Percentiles rank a stretch among this genome's conserved stretches.
Conservation (phyloP, 1,140 invertebrate genomes). For the Papilio machaon region DNA sequence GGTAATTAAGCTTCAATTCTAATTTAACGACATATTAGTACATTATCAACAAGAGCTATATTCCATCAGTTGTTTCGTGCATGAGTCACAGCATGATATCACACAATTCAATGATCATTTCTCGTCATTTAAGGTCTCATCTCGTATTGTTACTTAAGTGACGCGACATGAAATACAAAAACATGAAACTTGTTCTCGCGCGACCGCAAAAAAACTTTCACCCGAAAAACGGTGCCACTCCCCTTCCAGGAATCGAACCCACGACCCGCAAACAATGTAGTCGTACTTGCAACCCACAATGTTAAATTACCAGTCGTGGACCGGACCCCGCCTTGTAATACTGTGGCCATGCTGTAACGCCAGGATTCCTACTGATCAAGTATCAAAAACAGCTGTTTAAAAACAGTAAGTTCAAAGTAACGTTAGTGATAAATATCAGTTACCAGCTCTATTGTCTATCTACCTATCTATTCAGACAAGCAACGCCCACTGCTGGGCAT, state of each 20-base stretch:
- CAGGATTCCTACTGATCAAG: not conserved
- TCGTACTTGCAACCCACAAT: slow-evolving; percentile 38
- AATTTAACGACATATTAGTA: no score
- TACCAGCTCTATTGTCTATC: no score
- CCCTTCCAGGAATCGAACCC: slow-evolving; percentile 57
- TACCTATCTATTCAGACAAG: no score
- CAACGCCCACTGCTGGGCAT: no score
- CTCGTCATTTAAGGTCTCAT: not conserved
- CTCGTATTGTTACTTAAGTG: not conserved
- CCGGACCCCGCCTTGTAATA: slow-evolving; percentile 38
- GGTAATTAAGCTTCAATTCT: no score
- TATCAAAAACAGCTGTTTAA: not conserved
- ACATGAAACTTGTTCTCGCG: slow-evolving; percentile 36
- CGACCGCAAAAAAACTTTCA: slow-evolving; percentile 60
- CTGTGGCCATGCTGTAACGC: not conserved
- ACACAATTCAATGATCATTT: not conserved
- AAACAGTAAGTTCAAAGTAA: no score
- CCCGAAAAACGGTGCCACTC: slow-evolving; percentile 51
- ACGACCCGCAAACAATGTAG: slow-evolving; percentile 38
- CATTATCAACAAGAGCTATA: not conserved
- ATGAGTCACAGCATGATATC: not conserved
- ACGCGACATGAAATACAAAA: not conserved
- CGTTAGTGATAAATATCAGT: no score
- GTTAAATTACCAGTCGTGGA: slow-evolving; percentile 49
- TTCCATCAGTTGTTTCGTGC: not conserved